These are phyloP conservation scores for Chunga burmeisteri DNA, from an alignment of 2,113 vertebrate species.

Conservation along the genomic window DNA sequence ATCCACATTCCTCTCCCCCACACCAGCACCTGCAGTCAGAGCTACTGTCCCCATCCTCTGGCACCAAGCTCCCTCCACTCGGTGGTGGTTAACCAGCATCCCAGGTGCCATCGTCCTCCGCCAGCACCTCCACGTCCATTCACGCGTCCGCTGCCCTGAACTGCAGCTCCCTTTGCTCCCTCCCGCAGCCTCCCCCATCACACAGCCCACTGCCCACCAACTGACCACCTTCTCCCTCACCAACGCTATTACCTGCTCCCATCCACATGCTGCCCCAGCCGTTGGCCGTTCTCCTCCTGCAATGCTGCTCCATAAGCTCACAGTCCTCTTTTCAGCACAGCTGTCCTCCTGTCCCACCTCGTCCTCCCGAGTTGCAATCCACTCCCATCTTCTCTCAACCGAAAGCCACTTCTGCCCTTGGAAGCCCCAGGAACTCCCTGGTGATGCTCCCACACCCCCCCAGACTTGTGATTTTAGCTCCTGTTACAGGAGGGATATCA, in stretches of 20 bases:
- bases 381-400: neutral
- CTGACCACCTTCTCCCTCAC: neutral
- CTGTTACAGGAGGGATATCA: neutral
- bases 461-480: neutral
- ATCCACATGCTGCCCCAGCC: neutral
- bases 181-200: too few species aligned
- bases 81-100: fast-evolving
- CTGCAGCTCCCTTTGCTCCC: too few species aligned
- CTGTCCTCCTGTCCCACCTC: neutral
- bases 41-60: neutral
- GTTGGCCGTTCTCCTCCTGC: neutral
- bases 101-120: neutral
- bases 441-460: neutral
- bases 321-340: too few species aligned
- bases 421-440: neutral
- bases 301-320: fast-evolving
- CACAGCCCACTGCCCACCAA: too few species aligned
- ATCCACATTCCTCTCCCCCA: fast-evolving
- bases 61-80: fast-evolving
- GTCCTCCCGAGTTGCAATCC: neutral
- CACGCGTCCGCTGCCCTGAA: fast-evolving
- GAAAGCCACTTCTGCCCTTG: neutral
- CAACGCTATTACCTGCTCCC: fast-evolving
- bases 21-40: neutral
- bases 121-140: fast-evolving